phyloP scores from a whole-genome alignment of 2,797 vertebrate species.

The Pempheris klunzingeri region DNA sequence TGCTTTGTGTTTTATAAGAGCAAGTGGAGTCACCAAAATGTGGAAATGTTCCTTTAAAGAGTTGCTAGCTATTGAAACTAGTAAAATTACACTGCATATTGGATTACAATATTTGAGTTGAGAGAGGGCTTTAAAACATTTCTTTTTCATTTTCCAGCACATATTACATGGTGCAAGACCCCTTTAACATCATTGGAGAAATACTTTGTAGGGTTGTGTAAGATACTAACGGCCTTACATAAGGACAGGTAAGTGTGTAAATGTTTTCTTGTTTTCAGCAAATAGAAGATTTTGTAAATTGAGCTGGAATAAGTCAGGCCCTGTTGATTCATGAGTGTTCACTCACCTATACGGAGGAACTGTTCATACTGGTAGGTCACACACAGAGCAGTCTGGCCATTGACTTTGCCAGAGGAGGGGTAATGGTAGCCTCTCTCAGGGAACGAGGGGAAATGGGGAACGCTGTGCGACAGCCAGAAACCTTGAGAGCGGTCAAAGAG shows the following conservation, averaged over 20 bases:
- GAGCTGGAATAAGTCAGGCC: background rate
- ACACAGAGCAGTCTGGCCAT: slow-evolving; percentile 90
- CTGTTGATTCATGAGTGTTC: slow-evolving; percentile 29
- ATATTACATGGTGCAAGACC: background rate
- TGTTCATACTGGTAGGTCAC: slow-evolving; percentile 90
- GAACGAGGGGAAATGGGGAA: slow-evolving; percentile 91
- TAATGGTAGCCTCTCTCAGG: slow-evolving; percentile 90
- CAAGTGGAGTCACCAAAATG: background rate
- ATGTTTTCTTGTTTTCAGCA: slow-evolving; percentile 19
- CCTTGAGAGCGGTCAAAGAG: slow-evolving; percentile 90
- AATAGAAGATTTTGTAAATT: slow-evolving; percentile 32
- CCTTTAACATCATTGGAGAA: background rate
- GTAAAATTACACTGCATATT: background rate
- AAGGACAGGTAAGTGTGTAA: background rate
- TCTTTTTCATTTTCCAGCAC: background rate
- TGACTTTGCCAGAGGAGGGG: slow-evolving; percentile 86
- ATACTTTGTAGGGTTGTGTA: background rate
- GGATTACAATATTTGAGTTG: background rate
- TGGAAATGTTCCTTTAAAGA: background rate
- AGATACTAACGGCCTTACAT: background rate
- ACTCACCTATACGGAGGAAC: slow-evolving; percentile 89
- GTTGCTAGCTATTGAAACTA: background rate
- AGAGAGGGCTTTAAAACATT: background rate
- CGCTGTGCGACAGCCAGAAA: slow-evolving; percentile 93
- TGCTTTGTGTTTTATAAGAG: background rate